Conservation (phyloP, 2,797 vertebrate genomes). For the Loriculus beryllinus region DNA sequence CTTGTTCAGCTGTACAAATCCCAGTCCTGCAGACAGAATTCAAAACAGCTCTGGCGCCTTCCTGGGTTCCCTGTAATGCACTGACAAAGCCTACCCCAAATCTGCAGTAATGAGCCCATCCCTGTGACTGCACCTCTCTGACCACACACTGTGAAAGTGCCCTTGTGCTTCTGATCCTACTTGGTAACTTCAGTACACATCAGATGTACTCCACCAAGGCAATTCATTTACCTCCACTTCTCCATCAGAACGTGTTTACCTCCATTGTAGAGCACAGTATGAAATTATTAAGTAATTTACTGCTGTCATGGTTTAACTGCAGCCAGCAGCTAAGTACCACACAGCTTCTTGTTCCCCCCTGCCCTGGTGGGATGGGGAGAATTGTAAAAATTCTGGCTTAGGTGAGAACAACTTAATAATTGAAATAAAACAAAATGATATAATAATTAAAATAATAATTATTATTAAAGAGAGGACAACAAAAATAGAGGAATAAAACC, state of each 20-base stretch:
- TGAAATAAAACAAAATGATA: not conserved
- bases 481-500: not conserved
- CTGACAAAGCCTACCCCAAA: not conserved
- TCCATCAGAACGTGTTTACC: not conserved
- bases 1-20: constrained; percentile 50
- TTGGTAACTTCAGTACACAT: not conserved
- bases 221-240: not conserved
- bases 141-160: rapidly evolving
- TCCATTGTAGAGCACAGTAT: not conserved
- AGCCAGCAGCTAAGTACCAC: not conserved
- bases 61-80: not conserved
- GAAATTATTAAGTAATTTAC: not conserved
- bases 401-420: not conserved
- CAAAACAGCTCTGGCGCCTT: not conserved
- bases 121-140: not conserved
- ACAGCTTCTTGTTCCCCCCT: not conserved
- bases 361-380: not conserved
- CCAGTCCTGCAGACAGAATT: constrained; percentile 4
- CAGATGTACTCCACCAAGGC: not conserved
- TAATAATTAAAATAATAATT: not conserved
- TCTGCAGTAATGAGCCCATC: not conserved
- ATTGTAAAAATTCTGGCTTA: not conserved
- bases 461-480: not conserved
- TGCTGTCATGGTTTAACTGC: not conserved
- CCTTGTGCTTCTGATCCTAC: not conserved